Percentiles rank a stretch among this genome's conserved stretches.
phyloP scores from a whole-genome alignment of 2,797 vertebrate species.

The Tragopan temminckii region DNA sequence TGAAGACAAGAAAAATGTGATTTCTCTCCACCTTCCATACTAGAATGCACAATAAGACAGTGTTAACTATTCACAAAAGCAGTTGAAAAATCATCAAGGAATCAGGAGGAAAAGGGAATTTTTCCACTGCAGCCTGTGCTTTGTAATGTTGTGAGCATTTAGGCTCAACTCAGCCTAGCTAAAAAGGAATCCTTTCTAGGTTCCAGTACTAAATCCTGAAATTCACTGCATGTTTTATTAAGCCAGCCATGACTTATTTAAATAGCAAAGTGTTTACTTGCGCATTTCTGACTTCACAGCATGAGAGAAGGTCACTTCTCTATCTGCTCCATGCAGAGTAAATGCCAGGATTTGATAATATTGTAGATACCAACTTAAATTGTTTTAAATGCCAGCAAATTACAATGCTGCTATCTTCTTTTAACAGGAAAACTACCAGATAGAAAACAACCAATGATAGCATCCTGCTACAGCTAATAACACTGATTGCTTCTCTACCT shows the following conservation, averaged over 20 bases:
- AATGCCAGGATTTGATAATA: not conserved
- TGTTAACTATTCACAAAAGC: not conserved
- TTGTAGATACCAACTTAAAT: not conserved
- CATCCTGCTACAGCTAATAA: not conserved
- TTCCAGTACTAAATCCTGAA: not conserved
- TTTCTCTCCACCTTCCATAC: not conserved
- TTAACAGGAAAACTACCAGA: not conserved
- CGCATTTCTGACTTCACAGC: slow-evolving; percentile 5
- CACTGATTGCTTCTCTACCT: not conserved
- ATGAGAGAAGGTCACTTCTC: not conserved
- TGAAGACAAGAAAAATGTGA: not conserved
- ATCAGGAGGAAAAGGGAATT: not conserved
- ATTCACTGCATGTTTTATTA: slow-evolving; percentile 57
- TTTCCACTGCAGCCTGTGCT: not conserved
- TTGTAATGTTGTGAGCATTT: not conserved
- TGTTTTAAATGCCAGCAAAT: not conserved
- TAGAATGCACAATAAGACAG: not conserved
- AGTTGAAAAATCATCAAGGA: not conserved
- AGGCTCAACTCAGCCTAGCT: not conserved
- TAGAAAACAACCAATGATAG: not conserved
- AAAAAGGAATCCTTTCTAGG: not conserved
- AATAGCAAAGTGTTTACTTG: not conserved
- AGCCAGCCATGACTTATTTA: slow-evolving; percentile 55
- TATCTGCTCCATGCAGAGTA: not conserved
- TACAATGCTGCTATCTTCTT: not conserved